These are phyloP conservation scores for Melanargia galathea DNA, from an alignment of 2,888 invertebrate species.

Conservation along the genomic window DNA sequence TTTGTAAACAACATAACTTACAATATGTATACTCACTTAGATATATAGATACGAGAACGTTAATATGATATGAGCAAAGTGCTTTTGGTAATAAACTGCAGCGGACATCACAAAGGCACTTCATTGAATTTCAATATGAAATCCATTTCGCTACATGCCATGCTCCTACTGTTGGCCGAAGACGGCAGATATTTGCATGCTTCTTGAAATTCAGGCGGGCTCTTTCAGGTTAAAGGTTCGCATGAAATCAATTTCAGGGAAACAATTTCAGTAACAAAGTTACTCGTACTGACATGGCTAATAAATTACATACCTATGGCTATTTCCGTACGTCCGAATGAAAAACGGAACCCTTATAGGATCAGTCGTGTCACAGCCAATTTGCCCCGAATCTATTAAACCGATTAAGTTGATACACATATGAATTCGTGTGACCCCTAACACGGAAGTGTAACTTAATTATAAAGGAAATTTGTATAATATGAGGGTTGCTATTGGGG, in stretches of 20 bases:
- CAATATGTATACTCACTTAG: background rate
- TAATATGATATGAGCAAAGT: constrained; percentile 5
- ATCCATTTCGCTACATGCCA: constrained; percentile 39
- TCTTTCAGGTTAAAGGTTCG: background rate
- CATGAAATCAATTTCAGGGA: constrained; percentile 1
- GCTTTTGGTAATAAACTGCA: constrained; percentile 39
- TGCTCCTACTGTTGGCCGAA: constrained; percentile 29
- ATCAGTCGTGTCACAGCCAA: too few relatives aligned
- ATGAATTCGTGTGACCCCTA: too few relatives aligned
- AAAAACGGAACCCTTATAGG: too few relatives aligned
- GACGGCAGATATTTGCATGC: constrained; percentile 35
- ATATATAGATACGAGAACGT: background rate
- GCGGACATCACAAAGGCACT: constrained; percentile 43
- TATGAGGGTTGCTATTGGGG: too few relatives aligned
- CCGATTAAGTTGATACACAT: too few relatives aligned
- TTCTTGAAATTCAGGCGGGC: constrained; percentile 7
- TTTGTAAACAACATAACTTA: too few relatives aligned
- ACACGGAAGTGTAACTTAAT: too few relatives aligned
- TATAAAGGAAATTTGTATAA: too few relatives aligned
- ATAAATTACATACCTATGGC: too few relatives aligned
- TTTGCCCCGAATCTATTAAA: too few relatives aligned
- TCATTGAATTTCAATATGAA: constrained; percentile 59
- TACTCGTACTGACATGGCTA: too few relatives aligned
- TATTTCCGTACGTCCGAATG: too few relatives aligned
- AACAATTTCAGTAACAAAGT: background rate